phyloP scores from a whole-genome alignment of 2,113 vertebrate species.

The Oophaga pumilio region DNA sequence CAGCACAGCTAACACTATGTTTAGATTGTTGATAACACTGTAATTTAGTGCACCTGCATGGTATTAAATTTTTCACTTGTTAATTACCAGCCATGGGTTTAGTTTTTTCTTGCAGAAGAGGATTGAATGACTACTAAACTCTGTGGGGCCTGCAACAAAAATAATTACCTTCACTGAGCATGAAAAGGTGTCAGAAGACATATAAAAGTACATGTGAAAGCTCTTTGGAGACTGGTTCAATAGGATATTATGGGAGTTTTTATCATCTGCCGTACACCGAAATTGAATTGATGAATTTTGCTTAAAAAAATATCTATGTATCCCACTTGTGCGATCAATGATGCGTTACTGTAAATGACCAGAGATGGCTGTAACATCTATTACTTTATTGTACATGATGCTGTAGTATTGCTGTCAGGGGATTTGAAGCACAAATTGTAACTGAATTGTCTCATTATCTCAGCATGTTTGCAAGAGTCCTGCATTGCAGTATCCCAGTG shows the following conservation, averaged over 20 bases:
- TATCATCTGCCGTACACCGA: background rate
- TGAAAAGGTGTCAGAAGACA: background rate
- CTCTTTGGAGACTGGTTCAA: background rate
- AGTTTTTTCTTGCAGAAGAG: background rate
- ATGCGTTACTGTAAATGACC: constrained; percentile 24
- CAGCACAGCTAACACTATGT: background rate
- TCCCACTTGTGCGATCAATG: constrained; percentile 13
- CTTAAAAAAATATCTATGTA: background rate
- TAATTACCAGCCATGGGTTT: background rate
- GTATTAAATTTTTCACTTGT: background rate
- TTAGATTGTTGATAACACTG: background rate
- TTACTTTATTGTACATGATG: constrained; percentile 20
- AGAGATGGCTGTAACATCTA: background rate
- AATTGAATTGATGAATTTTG: background rate
- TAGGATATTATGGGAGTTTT: background rate
- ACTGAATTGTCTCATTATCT: constrained; percentile 48
- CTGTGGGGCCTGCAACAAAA: background rate
- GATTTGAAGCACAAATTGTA: constrained; percentile 36
- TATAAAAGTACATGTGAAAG: background rate
- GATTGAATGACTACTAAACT: background rate
- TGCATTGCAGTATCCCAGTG: constrained; percentile 40
- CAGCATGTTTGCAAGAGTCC: constrained; percentile 38
- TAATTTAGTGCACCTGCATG: background rate
- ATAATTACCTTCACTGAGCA: background rate
- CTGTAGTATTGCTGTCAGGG: constrained; percentile 23